A percentile compares a stretch with the other conserved stretches of the same genome.
Evolutionary conservation across 2,113 vertebrate genomes (phyloP).

Genomic region (Terrapene triunguis): DNA sequence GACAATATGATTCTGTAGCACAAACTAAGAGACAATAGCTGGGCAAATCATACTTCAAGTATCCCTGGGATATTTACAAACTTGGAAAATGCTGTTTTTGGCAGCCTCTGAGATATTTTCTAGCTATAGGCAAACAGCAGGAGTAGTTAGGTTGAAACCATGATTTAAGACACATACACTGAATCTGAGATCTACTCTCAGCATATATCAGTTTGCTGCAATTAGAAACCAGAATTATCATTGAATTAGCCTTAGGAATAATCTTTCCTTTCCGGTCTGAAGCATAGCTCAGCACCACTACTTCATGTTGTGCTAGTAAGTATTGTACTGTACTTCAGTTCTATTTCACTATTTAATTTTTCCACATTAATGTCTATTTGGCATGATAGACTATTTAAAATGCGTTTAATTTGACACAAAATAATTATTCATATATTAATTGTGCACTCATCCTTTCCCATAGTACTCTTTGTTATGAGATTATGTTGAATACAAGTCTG

Average conservation of each 20-base stretch:
- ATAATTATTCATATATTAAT: conserved; percentile 73
- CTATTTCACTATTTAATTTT: conserved; percentile 60
- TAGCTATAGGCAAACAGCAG: background rate
- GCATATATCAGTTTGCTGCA: conserved; percentile 52
- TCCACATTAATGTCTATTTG: conserved; percentile 43
- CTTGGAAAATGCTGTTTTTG: background rate
- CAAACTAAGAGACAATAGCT: background rate
- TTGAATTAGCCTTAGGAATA: conserved; percentile 69
- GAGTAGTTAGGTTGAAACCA: background rate
- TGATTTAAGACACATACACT: background rate
- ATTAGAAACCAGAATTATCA: conserved; percentile 70
- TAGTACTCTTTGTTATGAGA: conserved; percentile 46
- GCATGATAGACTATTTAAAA: conserved; percentile 41
- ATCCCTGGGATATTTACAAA: fast-evolving
- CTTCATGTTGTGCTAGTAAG: conserved; percentile 59
- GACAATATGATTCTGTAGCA: background rate
- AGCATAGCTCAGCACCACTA: conserved; percentile 60
- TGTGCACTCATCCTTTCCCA: conserved; percentile 46
- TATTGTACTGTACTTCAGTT: conserved; percentile 41
- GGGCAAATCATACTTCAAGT: background rate
- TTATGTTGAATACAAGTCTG: conserved; percentile 22
- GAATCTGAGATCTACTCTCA: background rate
- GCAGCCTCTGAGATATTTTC: background rate
- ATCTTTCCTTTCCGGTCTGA: conserved; percentile 70
- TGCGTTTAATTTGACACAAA: background rate